These are phyloP conservation scores for Casuarius casuarius DNA, from an alignment of 2,113 vertebrate species.

Conservation along the genomic window DNA sequence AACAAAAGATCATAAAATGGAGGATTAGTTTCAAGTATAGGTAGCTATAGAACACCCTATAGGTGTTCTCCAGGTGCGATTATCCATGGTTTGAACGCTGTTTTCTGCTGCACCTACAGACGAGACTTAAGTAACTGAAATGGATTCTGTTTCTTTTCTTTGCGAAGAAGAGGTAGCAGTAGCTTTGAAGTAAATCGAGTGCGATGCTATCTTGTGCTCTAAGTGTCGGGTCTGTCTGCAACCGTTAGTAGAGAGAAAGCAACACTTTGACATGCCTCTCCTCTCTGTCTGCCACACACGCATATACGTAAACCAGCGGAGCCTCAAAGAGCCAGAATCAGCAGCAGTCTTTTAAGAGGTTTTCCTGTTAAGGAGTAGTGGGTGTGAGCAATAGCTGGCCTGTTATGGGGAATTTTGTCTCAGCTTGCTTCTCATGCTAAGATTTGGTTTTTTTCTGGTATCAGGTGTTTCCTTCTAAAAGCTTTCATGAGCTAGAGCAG, in stretches of 20 bases:
- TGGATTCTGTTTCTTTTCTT: not conserved
- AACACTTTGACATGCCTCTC: not conserved
- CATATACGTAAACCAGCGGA: not conserved
- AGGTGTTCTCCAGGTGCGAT: constrained; percentile 21
- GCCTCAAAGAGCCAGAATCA: constrained; percentile 1
- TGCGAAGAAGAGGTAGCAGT: not conserved
- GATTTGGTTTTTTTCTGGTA: constrained; percentile 15
- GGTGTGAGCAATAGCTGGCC: constrained; percentile 23
- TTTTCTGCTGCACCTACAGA: not conserved
- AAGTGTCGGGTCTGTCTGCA: constrained; percentile 14
- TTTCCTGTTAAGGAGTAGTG: constrained; percentile 46
- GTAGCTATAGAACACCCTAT: not conserved
- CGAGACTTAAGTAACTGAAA: not conserved
- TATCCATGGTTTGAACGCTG: not conserved
- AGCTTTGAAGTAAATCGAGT: constrained; percentile 14
- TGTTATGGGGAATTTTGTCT: constrained; percentile 27
- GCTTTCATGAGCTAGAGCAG: constrained; percentile 20
- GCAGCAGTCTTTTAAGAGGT: constrained; percentile 38
- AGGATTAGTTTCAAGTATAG: constrained; percentile 48
- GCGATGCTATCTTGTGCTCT: not conserved
- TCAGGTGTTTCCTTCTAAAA: constrained; percentile 32
- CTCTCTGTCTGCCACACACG: not conserved
- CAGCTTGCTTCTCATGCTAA: constrained; percentile 37
- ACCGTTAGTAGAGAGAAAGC: not conserved
- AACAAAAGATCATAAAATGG: constrained; percentile 36